Conservation (phyloP, 2,888 invertebrate genomes). For the Drosophila pseudotakahashii region DNA sequence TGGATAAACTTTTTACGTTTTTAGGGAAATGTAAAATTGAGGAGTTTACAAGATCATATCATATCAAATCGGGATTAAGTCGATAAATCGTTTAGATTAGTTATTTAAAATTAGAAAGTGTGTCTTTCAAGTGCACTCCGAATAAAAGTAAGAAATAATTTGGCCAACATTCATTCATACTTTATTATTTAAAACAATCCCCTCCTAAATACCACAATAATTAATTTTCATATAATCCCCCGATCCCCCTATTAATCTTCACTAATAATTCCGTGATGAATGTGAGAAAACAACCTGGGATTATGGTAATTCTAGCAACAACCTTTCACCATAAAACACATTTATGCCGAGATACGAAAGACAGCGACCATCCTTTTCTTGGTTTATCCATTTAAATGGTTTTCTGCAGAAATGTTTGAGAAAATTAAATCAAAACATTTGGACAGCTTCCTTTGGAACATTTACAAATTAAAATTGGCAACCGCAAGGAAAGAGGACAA, state of each 20-base stretch:
- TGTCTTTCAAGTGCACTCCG: too few relatives aligned
- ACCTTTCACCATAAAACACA: constrained; percentile 33
- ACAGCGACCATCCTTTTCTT: constrained; percentile 14
- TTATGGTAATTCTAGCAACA: constrained; percentile 34
- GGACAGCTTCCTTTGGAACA: constrained; percentile 28
- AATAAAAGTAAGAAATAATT: too few relatives aligned
- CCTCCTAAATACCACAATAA: constrained; percentile 1
- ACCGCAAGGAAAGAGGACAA: constrained; percentile 23
- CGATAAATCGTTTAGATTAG: too few relatives aligned
- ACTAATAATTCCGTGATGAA: constrained; percentile 30
- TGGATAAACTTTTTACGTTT: background rate
- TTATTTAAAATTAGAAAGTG: too few relatives aligned
- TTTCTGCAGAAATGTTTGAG: constrained; percentile 15
- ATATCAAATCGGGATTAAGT: too few relatives aligned
- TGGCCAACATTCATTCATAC: too few relatives aligned
- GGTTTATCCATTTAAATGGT: constrained; percentile 5
- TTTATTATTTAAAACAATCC: too few relatives aligned
- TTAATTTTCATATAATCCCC: background rate
- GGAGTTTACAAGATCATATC: too few relatives aligned
- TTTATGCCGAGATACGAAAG: background rate
- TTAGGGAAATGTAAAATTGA: too few relatives aligned
- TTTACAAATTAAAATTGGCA: constrained; percentile 45
- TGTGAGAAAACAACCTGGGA: constrained; percentile 32
- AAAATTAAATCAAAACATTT: constrained; percentile 41
- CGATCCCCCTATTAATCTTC: constrained; percentile 25